Conservation (phyloP, 2,797 vertebrate species). For the Synanceia verrucosa region DNA sequence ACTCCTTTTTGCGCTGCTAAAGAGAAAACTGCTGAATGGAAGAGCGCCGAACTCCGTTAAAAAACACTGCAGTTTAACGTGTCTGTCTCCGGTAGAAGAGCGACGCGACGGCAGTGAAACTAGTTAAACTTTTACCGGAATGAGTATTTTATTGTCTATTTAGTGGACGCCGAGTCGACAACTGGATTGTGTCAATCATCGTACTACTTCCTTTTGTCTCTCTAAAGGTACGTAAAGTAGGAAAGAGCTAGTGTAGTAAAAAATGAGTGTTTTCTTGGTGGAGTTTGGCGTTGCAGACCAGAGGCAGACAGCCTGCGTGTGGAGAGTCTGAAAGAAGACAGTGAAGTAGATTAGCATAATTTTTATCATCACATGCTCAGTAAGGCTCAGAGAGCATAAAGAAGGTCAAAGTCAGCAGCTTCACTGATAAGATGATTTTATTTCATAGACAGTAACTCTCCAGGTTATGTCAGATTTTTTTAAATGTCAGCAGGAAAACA, state of each 20-base stretch:
- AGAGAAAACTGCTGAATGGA: accelerated
- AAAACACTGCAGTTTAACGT: background rate
- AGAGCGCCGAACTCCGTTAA: background rate
- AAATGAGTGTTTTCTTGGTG: background rate
- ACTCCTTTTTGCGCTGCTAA: background rate
- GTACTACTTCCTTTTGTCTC: accelerated
- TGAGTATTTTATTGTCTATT: accelerated
- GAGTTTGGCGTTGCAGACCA: background rate
- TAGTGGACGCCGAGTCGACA: background rate
- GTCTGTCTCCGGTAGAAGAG: background rate
- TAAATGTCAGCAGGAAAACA: no score
- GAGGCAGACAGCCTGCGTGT: background rate
- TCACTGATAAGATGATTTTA: slow-evolving; percentile 34
- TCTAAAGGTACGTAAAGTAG: background rate
- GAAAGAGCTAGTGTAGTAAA: background rate
- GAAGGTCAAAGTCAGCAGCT: slow-evolving; percentile 47
- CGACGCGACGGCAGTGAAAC: background rate
- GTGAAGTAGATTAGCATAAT: background rate
- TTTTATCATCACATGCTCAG: no score
- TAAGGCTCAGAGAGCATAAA: background rate
- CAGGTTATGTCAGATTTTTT: no score
- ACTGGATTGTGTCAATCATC: accelerated
- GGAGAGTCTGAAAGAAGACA: no score
- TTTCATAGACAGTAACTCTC: no score
- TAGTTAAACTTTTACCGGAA: background rate